phyloP scores from a whole-genome alignment of 2,888 invertebrate genomes.

The Philereme vetulata region DNA sequence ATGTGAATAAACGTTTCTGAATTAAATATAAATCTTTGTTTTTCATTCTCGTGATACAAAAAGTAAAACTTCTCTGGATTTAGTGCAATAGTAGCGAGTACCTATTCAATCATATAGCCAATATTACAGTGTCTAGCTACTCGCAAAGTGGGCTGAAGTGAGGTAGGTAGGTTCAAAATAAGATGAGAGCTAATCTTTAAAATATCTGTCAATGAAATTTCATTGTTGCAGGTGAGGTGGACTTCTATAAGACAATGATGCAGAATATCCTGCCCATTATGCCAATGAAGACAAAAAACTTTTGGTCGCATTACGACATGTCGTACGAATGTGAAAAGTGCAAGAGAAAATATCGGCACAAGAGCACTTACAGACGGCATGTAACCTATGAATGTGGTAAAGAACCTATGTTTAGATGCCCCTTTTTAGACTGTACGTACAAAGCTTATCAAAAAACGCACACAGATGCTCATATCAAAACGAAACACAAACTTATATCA shows the following conservation, averaged over 20 bases:
- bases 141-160: conserved; percentile 8
- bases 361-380: conserved; percentile 89
- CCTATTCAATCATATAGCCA: background rate
- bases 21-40: conserved; percentile 46
- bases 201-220: conserved; percentile 49
- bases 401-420: conserved; percentile 82
- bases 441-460: conserved; percentile 81
- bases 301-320: conserved; percentile 76
- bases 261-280: conserved; percentile 76
- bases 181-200: background rate
- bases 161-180: conserved; percentile 21
- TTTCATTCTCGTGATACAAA: conserved; percentile 9
- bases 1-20: conserved; percentile 82
- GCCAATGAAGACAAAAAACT: conserved; percentile 80
- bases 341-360: conserved; percentile 89
- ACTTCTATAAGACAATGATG: conserved; percentile 80
- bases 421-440: conserved; percentile 76
- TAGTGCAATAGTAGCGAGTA: background rate
- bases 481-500: conserved; percentile 81
- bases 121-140: background rate
- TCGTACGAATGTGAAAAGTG: conserved; percentile 86
- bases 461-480: conserved; percentile 79
- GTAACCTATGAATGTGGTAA: conserved; percentile 87
- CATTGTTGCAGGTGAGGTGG: conserved; percentile 81
- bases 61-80: background rate